Base-by-base conservation (phyloP, 2,888 invertebrate genomes). In the Uropetala carovei region DNA sequence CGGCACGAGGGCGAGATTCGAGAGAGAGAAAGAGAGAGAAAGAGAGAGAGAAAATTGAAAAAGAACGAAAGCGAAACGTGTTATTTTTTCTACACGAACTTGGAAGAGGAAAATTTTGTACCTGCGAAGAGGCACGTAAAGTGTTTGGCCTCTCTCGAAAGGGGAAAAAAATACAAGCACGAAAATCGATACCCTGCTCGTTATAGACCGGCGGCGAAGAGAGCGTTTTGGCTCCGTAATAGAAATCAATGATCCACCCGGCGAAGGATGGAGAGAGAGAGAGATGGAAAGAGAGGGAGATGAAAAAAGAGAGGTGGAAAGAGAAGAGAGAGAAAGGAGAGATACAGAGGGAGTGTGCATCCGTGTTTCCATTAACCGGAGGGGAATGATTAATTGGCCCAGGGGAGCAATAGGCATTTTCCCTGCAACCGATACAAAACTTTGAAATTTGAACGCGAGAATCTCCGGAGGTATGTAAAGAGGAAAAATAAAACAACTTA, bases 301-400 rank as follows among this genome's bases (percentile, higher is more conserved):
- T n/a, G n/a, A n/a, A n/a, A n/a, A n/a, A n/a, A 43, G 43, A 43
- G 43, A 43, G 43, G 5, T 3, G 5, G 43, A 43, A 5, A 5
- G 43, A 5, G 43, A n/a, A n/a, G n/a, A n/a, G n/a, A n/a, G n/a
- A n/a, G 0, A 75, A 75, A n/a, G 22, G n/a, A 68, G 68, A 22
- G 22, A n/a, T 13, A 13, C 8, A 27, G 75, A 75, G 27, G 9
- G 27, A 22, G 75, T 75, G 68, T n/a, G 75, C n/a, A 68, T 68
- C n/a, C 16, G 75, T 75, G 75, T 75, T 27, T 27, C 27, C 68
- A 68, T n/a, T 22, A 68, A 14, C 22, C 27, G 75, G 18, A 64
- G 64, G 43, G 43, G 64, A 64, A 64, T 64, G 64, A 68, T 68
- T 68, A 68, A 68, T 68, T 68, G n/a, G 68, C 68, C n/a, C 64